Evolutionary conservation across 2,113 vertebrate genomes (phyloP), one percentile per base, ranked within the genome.

Genomic region (Anhinga anhinga): DNA sequence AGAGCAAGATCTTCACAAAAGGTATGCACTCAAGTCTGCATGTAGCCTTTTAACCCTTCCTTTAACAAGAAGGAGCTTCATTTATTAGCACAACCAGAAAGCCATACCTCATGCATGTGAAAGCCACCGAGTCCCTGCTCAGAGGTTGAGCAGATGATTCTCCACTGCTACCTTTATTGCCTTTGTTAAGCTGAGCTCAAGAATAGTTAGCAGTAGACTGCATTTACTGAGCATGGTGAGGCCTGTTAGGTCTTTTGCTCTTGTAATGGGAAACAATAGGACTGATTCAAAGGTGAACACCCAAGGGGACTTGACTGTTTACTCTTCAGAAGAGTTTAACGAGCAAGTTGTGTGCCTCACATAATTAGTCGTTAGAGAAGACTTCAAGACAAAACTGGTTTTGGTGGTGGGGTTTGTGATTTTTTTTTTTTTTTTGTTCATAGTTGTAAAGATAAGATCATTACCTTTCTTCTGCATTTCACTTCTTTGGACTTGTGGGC

Each of bases 41-140:
- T 70, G 58, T 32, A 30, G 20, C 26, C 32, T 87, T 90, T 97
- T 97, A 96, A 97, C 87, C 85, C 87, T 95, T 95, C 26, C 18
- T 44, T 87, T 50, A 83, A n/a, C 26, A 22, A 71, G 27, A 69
- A 40, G 66, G 7, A 19, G 2, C 13, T 82, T 73, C 3, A 9
- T 19, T 56, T 71, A 56, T 38, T 49, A 32, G 29, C 36, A 62
- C 19, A 84, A 79, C 8, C 40, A 52, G 78, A 58, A 91, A 82
- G 18, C 18, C 44, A 26, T 72, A 23, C 7, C 63, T 81, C 27
- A 36, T 8, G 14, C 27, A 11, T 4, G 5, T 49, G 76, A 80
- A 90, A 93, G 27, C 9, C 40, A 76, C 6, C 0, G 9, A 59
- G 29, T 23, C 3, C 5, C 25, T 17, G 65, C 47, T 69, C 44